These are phyloP conservation scores for Saguinus midas DNA, from an alignment of 2,113 vertebrate species.

Conservation along the genomic window DNA sequence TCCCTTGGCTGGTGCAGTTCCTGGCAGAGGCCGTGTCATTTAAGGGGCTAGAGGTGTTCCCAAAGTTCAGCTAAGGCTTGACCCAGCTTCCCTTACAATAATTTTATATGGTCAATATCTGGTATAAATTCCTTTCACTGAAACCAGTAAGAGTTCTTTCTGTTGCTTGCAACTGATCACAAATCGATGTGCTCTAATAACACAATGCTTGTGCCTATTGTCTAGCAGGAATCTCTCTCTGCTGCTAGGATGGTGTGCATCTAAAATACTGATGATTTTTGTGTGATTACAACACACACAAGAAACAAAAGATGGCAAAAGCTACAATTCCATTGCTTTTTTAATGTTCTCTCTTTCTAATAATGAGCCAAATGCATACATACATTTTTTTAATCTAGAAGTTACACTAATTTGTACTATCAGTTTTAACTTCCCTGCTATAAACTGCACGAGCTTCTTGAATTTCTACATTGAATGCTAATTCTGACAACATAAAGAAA, in stretches of 20 bases:
- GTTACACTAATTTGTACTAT: neutral
- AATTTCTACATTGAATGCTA: constrained; percentile 36
- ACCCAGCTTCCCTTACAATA: neutral
- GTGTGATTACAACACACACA: neutral
- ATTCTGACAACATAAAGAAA: constrained; percentile 22
- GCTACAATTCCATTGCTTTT: neutral
- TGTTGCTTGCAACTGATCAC: neutral
- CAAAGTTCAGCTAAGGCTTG: neutral
- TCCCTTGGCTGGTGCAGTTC: neutral
- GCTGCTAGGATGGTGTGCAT: neutral
- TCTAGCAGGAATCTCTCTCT: neutral
- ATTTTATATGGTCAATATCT: neutral
- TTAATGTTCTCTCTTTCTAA: neutral
- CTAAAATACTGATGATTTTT: neutral
- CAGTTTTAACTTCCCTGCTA: neutral
- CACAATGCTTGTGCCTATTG: neutral
- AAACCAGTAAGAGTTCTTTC: neutral
- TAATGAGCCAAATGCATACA: neutral
- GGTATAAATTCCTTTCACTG: neutral
- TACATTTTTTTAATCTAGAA: neutral
- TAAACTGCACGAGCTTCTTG: neutral
- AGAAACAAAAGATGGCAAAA: neutral
- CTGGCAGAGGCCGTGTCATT: neutral
- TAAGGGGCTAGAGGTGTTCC: neutral
- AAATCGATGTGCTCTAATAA: neutral